A percentile compares a stretch with the other conserved stretches of the same genome.
phyloP scores from a whole-genome alignment of 2,797 vertebrate genomes.

The Bothrops alternatus region DNA sequence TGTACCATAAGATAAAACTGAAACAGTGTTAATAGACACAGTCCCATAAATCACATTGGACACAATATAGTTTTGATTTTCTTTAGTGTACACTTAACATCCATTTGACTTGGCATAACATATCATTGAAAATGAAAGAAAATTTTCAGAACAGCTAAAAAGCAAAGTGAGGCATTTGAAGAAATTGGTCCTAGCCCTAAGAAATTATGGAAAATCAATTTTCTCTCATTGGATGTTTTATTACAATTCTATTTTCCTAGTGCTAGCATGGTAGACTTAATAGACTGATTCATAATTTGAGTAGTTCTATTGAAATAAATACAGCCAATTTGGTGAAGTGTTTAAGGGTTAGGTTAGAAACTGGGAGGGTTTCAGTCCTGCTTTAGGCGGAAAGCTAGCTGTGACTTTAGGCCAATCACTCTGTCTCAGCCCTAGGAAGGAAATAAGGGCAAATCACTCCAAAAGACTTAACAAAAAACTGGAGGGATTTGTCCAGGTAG shows the following conservation, averaged over 20 bases:
- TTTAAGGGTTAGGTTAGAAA: not conserved
- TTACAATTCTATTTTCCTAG: not conserved
- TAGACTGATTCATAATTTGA: not conserved
- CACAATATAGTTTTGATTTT: not conserved
- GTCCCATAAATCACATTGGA: not conserved
- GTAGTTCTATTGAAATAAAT: not conserved
- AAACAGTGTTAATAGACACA: not conserved
- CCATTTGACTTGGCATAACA: not conserved
- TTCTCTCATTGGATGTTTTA: too few species aligned
- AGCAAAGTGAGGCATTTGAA: conserved; percentile 1
- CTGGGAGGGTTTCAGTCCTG: not conserved
- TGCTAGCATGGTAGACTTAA: not conserved
- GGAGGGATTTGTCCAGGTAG: not conserved
- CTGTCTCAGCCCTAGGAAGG: not conserved
- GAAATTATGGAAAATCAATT: not conserved
- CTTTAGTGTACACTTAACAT: not conserved
- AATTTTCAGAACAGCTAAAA: not conserved
- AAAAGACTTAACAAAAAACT: not conserved
- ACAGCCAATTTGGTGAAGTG: not conserved
- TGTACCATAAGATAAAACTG: not conserved
- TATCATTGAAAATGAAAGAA: not conserved
- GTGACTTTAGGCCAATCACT: not conserved
- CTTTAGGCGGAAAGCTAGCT: not conserved
- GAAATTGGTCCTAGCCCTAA: not conserved
- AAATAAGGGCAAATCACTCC: not conserved